Conservation (phyloP, 2,797 vertebrate genomes). For the Xenops minutus region DNA sequence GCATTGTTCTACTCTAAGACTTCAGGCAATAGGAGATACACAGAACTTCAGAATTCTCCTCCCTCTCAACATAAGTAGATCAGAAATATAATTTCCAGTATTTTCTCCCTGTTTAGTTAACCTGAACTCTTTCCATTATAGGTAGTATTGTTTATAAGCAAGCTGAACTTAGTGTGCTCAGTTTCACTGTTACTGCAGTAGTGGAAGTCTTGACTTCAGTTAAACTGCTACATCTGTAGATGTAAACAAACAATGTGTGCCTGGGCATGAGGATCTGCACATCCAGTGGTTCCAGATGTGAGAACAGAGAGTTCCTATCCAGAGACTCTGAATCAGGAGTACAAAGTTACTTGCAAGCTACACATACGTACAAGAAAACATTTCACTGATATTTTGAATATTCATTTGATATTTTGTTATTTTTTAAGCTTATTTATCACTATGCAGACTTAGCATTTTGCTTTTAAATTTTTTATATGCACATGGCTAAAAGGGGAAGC, state of each 20-base stretch:
- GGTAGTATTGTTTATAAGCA: not conserved
- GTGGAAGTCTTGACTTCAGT: not conserved
- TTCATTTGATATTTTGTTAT: not conserved
- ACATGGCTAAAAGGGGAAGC: not conserved
- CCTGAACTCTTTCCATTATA: not conserved
- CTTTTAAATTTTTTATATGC: not conserved
- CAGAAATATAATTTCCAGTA: not conserved
- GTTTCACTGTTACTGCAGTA: not conserved
- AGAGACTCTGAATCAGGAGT: not conserved
- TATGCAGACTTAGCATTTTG: not conserved
- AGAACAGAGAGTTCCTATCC: not conserved
- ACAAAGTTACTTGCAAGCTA: not conserved
- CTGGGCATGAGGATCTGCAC: not conserved
- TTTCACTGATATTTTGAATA: not conserved
- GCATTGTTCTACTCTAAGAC: not conserved
- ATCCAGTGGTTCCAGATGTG: fast-evolving
- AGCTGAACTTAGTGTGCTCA: not conserved
- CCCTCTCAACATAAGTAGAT: not conserved
- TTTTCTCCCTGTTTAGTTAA: not conserved
- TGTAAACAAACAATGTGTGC: not conserved
- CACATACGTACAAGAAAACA: not conserved
- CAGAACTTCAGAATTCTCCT: not conserved
- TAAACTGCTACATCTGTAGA: not conserved
- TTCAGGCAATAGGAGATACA: not conserved
- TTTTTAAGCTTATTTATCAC: not conserved